Base-by-base conservation (phyloP, 2,888 invertebrate genomes). In the Euzetes globulus region DNA sequence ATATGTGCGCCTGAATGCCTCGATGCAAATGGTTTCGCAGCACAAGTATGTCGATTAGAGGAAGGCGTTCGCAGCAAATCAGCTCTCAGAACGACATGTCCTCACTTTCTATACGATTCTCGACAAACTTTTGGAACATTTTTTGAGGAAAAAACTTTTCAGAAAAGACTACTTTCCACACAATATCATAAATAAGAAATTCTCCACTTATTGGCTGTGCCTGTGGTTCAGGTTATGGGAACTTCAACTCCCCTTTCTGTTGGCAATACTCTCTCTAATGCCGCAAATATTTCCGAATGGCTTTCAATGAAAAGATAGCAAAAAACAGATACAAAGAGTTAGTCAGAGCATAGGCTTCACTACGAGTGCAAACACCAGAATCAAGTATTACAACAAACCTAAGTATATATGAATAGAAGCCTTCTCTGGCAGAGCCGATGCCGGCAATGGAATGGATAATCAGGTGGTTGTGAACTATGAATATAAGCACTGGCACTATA, bases 271-370 rank as follows among this genome's bases (percentile, higher is more conserved):
- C 17, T 47, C 17, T 47, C 47, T 47, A 47, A 9, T 47, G 13
- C 47, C 7, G 15, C 47, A 52, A 19, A 52, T 52, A 52, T 52
- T 52, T 52, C 52, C 71, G 17, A 47, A 19, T 55, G n/a, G 17
- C 65, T 45, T 73, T 50, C 19, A 33, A 22, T 55, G 52, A 68
- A 73, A 65, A 68, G 70, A 68, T 37, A 17, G 55, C 33, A 71
- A 47, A 45, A 73, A 70, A 74, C 19, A 85, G 27, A 47, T 45
- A 71, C 33, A 73, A 33, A 75, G 72, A 76, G 27, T 37, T 65
- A 33, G 65, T 65, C 37, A 27, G 13, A 19, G 25, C 58, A n/a
- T 58, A 22, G 65, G 65, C 65, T 63, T 63, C 29, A 65, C n/a
- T 37, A n/a, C 33, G 5, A 65, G 65, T 65, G 37, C 33, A 65